Evolutionary conservation across 2,888 invertebrate species (phyloP).

Genomic region (Drosophila robusta): DNA sequence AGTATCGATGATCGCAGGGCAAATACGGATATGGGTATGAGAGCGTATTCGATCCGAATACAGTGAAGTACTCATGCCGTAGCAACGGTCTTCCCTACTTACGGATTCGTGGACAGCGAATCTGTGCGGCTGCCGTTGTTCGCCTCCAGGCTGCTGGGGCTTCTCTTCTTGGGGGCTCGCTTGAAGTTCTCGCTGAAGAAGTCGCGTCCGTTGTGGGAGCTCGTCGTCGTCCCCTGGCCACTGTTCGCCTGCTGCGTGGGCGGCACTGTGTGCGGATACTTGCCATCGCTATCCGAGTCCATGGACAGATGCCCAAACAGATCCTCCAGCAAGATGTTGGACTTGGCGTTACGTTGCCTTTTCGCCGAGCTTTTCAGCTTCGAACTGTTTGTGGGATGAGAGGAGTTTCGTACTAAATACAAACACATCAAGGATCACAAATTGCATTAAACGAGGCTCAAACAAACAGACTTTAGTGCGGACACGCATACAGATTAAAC

Average conservation of each 20-base stretch:
- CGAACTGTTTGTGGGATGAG: constrained; percentile 69
- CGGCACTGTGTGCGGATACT: constrained; percentile 83
- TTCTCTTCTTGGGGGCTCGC: constrained; percentile 35
- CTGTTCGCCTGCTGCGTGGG: constrained; percentile 73
- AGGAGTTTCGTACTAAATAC: constrained; percentile 12
- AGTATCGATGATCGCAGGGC: constrained; percentile 21
- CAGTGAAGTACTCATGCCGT: constrained; percentile 24
- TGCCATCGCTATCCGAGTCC: constrained; percentile 83
- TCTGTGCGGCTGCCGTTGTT: constrained; percentile 83
- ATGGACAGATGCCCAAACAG: constrained; percentile 84
- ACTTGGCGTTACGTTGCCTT: constrained; percentile 79
- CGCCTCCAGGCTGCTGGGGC: constrained; percentile 71
- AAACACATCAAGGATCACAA: constrained; percentile 3
- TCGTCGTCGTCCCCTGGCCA: constrained; percentile 63
- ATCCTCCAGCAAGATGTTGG: constrained; percentile 84
- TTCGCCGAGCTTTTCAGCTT: constrained; percentile 84
- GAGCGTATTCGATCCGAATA: constrained; percentile 21
- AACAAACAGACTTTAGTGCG: neutral
- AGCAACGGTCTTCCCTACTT: constrained; percentile 55
- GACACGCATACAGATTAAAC: neutral
- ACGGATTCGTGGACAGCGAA: constrained; percentile 83
- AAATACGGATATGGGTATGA: constrained; percentile 24
- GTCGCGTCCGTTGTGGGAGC: constrained; percentile 71
- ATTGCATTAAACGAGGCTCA: neutral
- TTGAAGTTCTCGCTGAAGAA: constrained; percentile 72